Evolutionary conservation across 2,888 invertebrate species (phyloP), one percentile per base, ranked within the genome.

Genomic region (Dendrolimus houi): DNA sequence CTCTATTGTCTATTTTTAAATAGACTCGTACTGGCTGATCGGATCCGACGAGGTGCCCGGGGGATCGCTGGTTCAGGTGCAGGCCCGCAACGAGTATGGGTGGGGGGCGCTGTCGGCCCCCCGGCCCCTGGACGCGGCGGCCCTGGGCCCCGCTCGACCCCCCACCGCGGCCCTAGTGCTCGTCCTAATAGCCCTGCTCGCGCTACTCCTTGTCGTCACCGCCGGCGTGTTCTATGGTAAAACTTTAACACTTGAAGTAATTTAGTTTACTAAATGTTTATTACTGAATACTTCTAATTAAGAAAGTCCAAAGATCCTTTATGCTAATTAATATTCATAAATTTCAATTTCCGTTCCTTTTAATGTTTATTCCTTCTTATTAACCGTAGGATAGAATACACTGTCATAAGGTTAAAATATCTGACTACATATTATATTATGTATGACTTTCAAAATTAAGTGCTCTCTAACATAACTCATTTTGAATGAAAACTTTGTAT

Each of bases 11-110:
- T 3, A 29, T 29, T 29, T 29, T 29, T 2, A 29, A 12, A 52
- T 76, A 93, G 94, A 96, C 54, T 93, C 94, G 60, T 95, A 95
- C 74, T 98, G 97, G 95, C 93, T 96, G 60, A 93, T 97, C 41
- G 92, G 92, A 9, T 93, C 93, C 13, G 84, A 94, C 56, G 92
- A 92, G 57, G 91, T 93, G 0, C 92, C 93, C 12, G 92, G 95
- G 12, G 96, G 96, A 1, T 93, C 94, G 66, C 94, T 92, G 29
- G 92, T 93, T 59, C 92, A 95, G 9, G 96, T 96, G 55, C 93
- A 94, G 61, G 97, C 97, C 0, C 88, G 92, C 59, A 98, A 98
- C 81, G 86, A 91, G 6, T 94, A 95, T 79, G 98, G 98, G 29
- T 96, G 96, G 94, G 96, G 97, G 60, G 92, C 93, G 13, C 94